A percentile compares a stretch with the other conserved stretches of the same genome.
Conservation (phyloP, 1,140 invertebrate species). For the Drosophila kikkawai region DNA sequence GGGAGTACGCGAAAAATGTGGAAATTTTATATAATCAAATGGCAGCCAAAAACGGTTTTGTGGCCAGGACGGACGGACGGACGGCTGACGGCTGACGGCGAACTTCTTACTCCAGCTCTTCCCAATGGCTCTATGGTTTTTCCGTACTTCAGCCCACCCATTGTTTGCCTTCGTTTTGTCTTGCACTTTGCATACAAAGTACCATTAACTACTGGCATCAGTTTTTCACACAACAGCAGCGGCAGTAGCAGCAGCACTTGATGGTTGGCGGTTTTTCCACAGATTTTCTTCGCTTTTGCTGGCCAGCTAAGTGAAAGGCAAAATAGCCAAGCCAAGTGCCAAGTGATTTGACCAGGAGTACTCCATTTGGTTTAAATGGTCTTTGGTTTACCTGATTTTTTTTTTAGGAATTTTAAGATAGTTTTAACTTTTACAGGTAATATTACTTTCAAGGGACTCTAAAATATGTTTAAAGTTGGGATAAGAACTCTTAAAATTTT, state of each 20-base stretch:
- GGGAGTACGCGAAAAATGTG: conserved; percentile 48
- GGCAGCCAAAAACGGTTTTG: conserved; percentile 41
- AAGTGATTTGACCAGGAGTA: conserved; percentile 17
- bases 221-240: conserved; percentile 66
- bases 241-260: conserved; percentile 16
- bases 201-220: conserved; percentile 76
- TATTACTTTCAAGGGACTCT: not conserved
- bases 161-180: conserved; percentile 66
- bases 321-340: conserved; percentile 19
- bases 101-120: conserved; percentile 13
- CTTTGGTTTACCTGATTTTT: conserved; percentile 1
- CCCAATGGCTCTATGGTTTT: conserved; percentile 6
- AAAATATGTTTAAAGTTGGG: not conserved
- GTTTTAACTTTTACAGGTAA: not conserved
- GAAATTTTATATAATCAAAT: conserved; percentile 54
- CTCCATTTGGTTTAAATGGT: conserved; percentile 12
- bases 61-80: conserved; percentile 27
- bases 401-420: not conserved
- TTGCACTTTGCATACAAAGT: conserved; percentile 84
- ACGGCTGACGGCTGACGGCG: not conserved
- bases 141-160: conserved; percentile 4
- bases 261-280: conserved; percentile 67
- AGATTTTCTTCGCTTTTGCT: conserved; percentile 40
- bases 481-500: not conserved
- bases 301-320: conserved; percentile 27